A percentile compares a stretch with the other conserved stretches of the same genome.
Evolutionary conservation across 2,888 invertebrate species (phyloP).

Genomic region (Pterostichus niger): DNA sequence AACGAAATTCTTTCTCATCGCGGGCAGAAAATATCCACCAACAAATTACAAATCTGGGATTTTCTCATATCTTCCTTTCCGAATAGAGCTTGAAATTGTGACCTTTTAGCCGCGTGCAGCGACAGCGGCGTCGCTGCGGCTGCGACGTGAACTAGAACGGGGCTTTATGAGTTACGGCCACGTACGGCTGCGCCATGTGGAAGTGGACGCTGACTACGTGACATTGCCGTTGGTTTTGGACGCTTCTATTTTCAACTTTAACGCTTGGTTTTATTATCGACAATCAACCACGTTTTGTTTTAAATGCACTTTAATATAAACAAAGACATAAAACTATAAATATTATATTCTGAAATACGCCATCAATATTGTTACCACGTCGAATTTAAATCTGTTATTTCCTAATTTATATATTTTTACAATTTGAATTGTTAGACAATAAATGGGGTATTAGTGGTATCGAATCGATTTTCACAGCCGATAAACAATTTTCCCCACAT

Average conservation of each 20-base stretch:
- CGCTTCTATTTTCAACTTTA: neutral
- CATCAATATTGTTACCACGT: too few relatives aligned
- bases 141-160: slow-evolving; percentile 19
- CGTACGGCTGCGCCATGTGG: slow-evolving; percentile 22
- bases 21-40: slow-evolving; percentile 18
- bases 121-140: slow-evolving; percentile 5
- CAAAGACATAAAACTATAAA: too few relatives aligned
- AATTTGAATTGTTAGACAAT: too few relatives aligned
- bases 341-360: too few relatives aligned
- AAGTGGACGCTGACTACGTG: slow-evolving; percentile 24
- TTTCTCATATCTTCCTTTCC: slow-evolving; percentile 49
- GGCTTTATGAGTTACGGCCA: slow-evolving; percentile 12
- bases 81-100: slow-evolving; percentile 25
- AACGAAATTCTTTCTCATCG: slow-evolving; percentile 13
- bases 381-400: too few relatives aligned
- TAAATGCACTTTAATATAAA: too few relatives aligned
- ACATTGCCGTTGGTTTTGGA: neutral
- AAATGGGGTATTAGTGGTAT: too few relatives aligned
- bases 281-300: too few relatives aligned
- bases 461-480: too few relatives aligned
- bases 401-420: too few relatives aligned
- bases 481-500: too few relatives aligned
- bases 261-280: too few relatives aligned
- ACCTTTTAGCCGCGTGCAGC: slow-evolving; percentile 36
- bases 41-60: slow-evolving; percentile 59